phyloP scores from a whole-genome alignment of 2,113 vertebrate species.

The Onychorhynchus coronatus region DNA sequence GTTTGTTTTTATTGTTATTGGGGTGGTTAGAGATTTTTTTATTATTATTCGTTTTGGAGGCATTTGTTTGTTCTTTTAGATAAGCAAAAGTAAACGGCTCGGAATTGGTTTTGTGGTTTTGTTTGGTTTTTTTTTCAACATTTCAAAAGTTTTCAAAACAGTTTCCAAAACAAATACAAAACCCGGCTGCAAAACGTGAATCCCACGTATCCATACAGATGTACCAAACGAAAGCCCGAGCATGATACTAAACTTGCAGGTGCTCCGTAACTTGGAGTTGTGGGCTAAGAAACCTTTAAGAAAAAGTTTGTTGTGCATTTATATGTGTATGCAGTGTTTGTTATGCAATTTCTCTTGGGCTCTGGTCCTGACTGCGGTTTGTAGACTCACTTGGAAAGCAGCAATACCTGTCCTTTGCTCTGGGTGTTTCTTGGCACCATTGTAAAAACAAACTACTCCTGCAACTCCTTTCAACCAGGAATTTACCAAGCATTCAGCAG shows the following conservation, averaged over 20 bases:
- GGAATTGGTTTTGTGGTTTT: no score
- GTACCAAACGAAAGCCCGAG: not conserved
- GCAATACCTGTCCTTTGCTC: not conserved
- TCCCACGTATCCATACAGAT: rapidly evolving
- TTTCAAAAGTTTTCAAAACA: not conserved
- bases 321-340: not conserved
- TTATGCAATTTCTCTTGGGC: not conserved
- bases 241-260: rapidly evolving
- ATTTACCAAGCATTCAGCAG: not conserved
- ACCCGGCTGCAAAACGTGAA: rapidly evolving
- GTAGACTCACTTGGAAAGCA: not conserved
- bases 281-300: not conserved
- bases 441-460: not conserved
- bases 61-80: not conserved
- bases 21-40: not conserved
- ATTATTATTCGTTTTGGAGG: not conserved
- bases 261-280: not conserved
- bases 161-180: rapidly evolving
- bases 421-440: not conserved
- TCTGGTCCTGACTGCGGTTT: not conserved
- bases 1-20: not conserved
- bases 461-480: not conserved
- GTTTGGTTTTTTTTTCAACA: no score
- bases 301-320: not conserved
- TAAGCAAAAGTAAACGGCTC: not conserved